phyloP scores from a whole-genome alignment of 2,113 vertebrate genomes.

The Corynorhinus townsendii region DNA sequence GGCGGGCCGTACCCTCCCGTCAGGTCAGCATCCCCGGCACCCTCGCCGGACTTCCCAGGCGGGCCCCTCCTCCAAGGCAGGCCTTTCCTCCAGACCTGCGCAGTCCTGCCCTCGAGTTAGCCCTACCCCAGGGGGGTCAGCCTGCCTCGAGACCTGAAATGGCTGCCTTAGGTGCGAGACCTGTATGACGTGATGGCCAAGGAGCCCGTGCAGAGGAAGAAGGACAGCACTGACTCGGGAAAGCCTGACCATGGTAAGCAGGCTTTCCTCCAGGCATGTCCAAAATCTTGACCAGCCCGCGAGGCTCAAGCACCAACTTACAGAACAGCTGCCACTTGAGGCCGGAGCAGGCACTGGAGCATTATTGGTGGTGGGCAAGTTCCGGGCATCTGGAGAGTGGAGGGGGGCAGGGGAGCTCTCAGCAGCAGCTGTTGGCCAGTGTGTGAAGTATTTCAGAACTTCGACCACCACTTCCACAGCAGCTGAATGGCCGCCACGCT shows the following conservation, averaged over 20 bases:
- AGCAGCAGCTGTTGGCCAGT: background rate
- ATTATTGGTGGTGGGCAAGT: background rate
- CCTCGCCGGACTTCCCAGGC: background rate
- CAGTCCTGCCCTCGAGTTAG: background rate
- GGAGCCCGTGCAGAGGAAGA: conserved; percentile 67
- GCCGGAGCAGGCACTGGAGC: background rate
- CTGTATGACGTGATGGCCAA: conserved; percentile 80
- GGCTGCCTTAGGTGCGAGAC: conserved; percentile 78
- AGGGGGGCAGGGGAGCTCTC: background rate
- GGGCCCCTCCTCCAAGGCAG: background rate
- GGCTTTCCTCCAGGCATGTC: background rate
- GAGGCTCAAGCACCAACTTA: fast-evolving
- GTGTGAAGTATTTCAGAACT: fast-evolving
- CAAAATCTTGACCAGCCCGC: background rate
- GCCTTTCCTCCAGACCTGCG: background rate
- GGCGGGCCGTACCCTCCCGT: conserved; percentile 80
- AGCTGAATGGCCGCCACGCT: fast-evolving
- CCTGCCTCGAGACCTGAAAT: background rate
- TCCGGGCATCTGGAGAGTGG: background rate
- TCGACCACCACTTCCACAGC: fast-evolving
- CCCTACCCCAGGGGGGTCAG: background rate
- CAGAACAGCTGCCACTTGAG: fast-evolving
- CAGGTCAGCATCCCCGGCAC: conserved; percentile 82
- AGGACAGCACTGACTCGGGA: conserved; percentile 43
- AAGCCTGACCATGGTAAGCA: conserved; percentile 30